Evolutionary conservation across 2,113 vertebrate species (phyloP).

Genomic region (Isurus oxyrinchus): DNA sequence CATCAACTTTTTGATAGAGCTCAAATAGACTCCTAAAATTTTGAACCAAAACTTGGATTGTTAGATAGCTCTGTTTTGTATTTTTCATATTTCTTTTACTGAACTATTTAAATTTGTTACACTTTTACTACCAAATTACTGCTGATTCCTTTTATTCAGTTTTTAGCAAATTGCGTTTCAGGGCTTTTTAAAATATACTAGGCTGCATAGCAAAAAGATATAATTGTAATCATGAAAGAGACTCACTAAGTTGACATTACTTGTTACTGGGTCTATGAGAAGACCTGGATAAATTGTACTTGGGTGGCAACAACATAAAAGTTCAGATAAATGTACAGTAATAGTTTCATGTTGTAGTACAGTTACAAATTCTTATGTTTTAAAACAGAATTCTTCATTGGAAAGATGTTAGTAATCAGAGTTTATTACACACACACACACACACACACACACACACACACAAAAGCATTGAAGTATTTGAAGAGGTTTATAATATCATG

Average conservation of each 20-base stretch:
- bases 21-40: neutral
- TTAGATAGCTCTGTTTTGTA: neutral
- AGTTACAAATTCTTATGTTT: neutral
- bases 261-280: neutral
- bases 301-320: neutral
- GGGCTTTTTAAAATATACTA: neutral
- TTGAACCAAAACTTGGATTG: neutral
- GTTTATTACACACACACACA: neutral
- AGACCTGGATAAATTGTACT: neutral
- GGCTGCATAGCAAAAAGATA: neutral
- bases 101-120: neutral
- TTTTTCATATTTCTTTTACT: neutral
- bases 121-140: neutral
- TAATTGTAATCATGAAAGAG: neutral
- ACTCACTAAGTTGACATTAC: neutral
- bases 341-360: neutral
- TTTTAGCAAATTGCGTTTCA: neutral
- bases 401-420: neutral
- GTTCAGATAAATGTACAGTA: neutral
- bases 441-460: neutral
- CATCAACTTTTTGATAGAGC: neutral
- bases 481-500: neutral
- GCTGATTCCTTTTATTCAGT: neutral
- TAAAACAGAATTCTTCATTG: neutral
- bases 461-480: neutral